These are phyloP conservation scores for Solea solea DNA, from an alignment of 2,113 vertebrate genomes.

Conservation along the genomic window DNA sequence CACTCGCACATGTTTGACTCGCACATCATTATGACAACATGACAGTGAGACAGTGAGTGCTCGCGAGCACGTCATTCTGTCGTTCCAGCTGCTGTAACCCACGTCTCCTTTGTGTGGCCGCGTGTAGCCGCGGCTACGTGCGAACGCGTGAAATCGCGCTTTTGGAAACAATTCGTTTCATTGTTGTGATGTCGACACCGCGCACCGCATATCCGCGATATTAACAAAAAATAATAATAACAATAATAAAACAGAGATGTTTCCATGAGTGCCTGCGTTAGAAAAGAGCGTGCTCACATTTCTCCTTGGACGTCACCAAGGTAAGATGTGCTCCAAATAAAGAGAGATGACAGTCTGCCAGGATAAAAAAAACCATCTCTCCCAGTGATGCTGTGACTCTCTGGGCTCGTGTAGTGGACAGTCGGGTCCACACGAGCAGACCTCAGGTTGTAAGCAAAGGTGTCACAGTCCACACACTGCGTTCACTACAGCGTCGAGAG, in stretches of 20 bases:
- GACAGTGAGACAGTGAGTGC: too few species aligned
- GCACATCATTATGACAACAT: not conserved
- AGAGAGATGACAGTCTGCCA: too few species aligned
- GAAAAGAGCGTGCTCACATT: constrained; percentile 17
- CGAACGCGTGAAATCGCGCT: constrained; percentile 51
- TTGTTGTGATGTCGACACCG: constrained; percentile 11
- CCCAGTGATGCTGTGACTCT: constrained; percentile 30
- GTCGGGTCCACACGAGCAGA: constrained; percentile 55
- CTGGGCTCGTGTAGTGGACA: constrained; percentile 36
- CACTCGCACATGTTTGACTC: not conserved
- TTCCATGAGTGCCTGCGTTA: too few species aligned
- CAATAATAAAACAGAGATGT: too few species aligned
- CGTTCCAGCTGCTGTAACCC: constrained; percentile 7
- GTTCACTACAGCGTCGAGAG: too few species aligned
- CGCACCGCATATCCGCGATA: not conserved
- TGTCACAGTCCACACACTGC: constrained; percentile 1
- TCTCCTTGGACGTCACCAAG: constrained; percentile 66
- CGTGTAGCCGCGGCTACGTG: constrained; percentile 34
- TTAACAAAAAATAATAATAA: too few species aligned
- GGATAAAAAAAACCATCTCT: constrained; percentile 5
- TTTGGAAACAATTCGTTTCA: constrained; percentile 22
- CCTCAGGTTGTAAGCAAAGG: constrained; percentile 1
- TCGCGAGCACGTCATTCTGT: too few species aligned
- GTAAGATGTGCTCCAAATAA: constrained; percentile 35
- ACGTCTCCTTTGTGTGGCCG: constrained; percentile 49